These are phyloP conservation scores for Brachyhypopomus occidentalis DNA, from an alignment of 2,113 vertebrate species.

Conservation along the genomic window DNA sequence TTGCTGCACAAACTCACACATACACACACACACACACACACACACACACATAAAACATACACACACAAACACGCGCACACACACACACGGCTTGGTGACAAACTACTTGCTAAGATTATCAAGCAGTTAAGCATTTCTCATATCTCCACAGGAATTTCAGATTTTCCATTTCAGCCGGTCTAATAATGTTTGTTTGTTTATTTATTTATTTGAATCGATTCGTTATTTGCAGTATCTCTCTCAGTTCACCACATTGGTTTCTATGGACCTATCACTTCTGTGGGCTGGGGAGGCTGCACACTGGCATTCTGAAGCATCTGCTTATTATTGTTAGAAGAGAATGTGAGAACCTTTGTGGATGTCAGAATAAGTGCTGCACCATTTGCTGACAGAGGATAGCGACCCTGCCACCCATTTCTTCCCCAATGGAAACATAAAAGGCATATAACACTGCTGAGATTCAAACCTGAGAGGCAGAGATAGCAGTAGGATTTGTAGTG, in stretches of 20 bases:
- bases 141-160: background rate
- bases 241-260: too few species aligned
- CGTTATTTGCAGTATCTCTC: too few species aligned
- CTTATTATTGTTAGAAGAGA: background rate
- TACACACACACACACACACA: background rate
- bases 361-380: background rate
- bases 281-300: background rate
- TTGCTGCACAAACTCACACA: slow-evolving; percentile 1
- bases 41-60: background rate
- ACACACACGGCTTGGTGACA: background rate
- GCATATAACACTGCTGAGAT: background rate
- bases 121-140: background rate
- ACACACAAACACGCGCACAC: too few species aligned
- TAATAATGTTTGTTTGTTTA: background rate
- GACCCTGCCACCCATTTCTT: background rate
- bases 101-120: background rate
- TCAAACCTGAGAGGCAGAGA: background rate
- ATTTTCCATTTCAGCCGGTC: background rate
- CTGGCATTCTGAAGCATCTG: background rate
- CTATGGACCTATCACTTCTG: background rate
- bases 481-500: background rate
- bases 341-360: background rate
- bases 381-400: background rate
- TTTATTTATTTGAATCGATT: too few species aligned
- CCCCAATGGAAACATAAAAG: background rate